Base-by-base conservation (phyloP, 2,113 vertebrate genomes). In the Probosciger aterrimus region DNA sequence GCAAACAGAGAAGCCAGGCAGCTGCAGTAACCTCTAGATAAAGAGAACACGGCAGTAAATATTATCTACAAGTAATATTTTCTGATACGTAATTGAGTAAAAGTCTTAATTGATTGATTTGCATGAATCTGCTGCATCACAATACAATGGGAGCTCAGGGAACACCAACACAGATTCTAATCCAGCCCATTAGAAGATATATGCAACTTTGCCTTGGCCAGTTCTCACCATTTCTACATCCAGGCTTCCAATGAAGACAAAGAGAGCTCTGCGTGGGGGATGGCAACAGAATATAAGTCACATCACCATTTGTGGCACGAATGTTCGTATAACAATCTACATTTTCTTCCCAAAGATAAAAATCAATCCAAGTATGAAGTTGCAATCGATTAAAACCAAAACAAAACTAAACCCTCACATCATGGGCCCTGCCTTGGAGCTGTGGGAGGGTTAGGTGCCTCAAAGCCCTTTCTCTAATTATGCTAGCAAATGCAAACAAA, bases 311-410 rank as follows among this genome's bases (percentile, higher is more conserved):
- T 76, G 59, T 79, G 67, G n/a, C 37, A 75, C 24, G 25, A 95
- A 44, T 60, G 37, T 90, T 88, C 69, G 67, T 10, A 69, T 43
- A 82, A 95, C 91, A 94, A 93, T 71, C 69, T 78, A 30, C 62
- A 91, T 92, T 96, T 94, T 86, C 60, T 91, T 93, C 9, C 43
- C 50, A 84, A 92, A 94, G 88, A 95, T 82, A 91, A 95, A 96
- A 93, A 95, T 94, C 64, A 88, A 80, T 67, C 53, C 37, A 90
- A 92, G 27, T 37, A 88, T 74, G 59, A 93, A 90, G 64, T 15
- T 70, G 64, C 82, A 64, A 55, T 55, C 27, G 86, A 89, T 73
- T 39, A 78, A 77, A 86, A 95, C 7, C 4, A 44, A 82, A 93
- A 60, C 55, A 84, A 64, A 93, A 78, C 65, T 73, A 82, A 95